These are phyloP conservation scores for Amazona guildingii DNA, from an alignment of 2,113 vertebrate genomes.

Conservation along the genomic window DNA sequence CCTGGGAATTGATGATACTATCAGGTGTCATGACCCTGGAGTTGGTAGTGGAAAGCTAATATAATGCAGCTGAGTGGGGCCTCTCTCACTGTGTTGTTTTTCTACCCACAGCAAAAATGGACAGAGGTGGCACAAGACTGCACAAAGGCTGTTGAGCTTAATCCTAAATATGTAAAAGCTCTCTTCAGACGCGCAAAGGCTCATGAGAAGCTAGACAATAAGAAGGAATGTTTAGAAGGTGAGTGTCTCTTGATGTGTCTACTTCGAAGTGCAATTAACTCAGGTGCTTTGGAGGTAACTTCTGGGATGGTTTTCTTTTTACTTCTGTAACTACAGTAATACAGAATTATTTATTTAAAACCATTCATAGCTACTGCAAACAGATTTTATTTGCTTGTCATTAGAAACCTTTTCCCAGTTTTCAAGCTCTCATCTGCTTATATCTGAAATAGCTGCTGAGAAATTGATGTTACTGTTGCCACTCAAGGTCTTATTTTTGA, in stretches of 20 bases:
- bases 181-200: conserved; percentile 97
- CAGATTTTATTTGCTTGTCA: not conserved
- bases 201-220: conserved; percentile 94
- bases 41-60: not conserved
- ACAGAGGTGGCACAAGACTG: conserved; percentile 94
- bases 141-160: conserved; percentile 90
- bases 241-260: not conserved
- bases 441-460: not conserved
- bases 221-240: conserved; percentile 98
- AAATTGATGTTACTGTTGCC: not conserved
- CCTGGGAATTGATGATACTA: not conserved
- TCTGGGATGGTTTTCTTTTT: not conserved
- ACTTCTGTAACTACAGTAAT: not conserved
- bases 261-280: not conserved
- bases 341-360: not conserved
- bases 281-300: not conserved
- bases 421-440: not conserved
- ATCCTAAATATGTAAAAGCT: conserved; percentile 96
- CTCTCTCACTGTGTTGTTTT: conserved; percentile 14
- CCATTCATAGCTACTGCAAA: not conserved
- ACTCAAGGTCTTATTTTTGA: not conserved
- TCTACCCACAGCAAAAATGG: conserved; percentile 88
- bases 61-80: not conserved
- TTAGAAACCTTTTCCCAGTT: not conserved
- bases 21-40: not conserved